Percentiles rank a stretch among this genome's conserved stretches.
These are phyloP conservation scores for Hipposideros armiger DNA, from an alignment of 2,113 vertebrate genomes.

Conservation along the genomic window DNA sequence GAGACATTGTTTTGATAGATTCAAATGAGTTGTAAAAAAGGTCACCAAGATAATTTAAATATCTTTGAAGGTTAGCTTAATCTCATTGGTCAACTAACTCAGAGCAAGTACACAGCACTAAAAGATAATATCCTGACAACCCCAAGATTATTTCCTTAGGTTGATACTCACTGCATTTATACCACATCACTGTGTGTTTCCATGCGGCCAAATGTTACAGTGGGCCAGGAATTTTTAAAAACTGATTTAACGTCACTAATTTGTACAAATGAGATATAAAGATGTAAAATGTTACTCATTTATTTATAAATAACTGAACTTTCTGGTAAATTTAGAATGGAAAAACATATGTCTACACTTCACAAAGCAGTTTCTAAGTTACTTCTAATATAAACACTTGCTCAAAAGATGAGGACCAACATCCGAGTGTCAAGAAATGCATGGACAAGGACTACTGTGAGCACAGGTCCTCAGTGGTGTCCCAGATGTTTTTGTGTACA, in stretches of 20 bases:
- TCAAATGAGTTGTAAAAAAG: background rate
- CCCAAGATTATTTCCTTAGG: background rate
- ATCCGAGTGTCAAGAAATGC: background rate
- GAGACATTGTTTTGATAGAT: background rate
- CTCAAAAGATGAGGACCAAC: background rate
- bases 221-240: background rate
- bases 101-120: background rate
- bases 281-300: background rate
- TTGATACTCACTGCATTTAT: background rate
- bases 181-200: background rate
- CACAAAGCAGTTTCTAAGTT: background rate
- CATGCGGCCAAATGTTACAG: background rate
- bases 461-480: background rate
- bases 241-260: background rate
- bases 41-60: background rate
- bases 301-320: background rate
- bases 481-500: background rate
- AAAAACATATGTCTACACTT: background rate
- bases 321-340: background rate
- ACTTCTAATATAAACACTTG: background rate
- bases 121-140: background rate
- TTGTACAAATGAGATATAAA: background rate
- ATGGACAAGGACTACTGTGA: fast-evolving
- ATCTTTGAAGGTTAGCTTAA: background rate
- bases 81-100: background rate